Conservation (phyloP, 2,113 vertebrate genomes). For the Dendrocopos noguchii region DNA sequence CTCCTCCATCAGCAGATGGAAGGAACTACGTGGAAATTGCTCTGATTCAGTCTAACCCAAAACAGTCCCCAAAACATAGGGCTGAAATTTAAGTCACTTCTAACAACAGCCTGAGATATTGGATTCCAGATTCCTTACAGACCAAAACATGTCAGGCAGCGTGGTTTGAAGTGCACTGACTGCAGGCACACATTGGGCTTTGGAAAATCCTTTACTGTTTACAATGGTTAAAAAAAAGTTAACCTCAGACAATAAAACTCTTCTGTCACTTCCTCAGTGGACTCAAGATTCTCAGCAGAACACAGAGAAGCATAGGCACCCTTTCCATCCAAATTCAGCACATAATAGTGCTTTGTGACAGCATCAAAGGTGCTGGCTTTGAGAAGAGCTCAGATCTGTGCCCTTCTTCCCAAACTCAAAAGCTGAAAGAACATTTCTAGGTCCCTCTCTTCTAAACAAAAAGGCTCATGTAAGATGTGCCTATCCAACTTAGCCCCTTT, state of each 20-base stretch:
- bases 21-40: neutral
- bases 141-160: neutral
- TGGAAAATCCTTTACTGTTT: neutral
- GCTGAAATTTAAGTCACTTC: neutral
- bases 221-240: neutral
- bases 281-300: neutral
- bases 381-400: rapidly evolving
- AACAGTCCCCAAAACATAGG: neutral
- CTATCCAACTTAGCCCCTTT: neutral
- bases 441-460: neutral
- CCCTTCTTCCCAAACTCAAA: neutral
- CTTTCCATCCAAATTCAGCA: neutral
- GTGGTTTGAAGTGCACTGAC: neutral
- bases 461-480: rapidly evolving
- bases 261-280: rapidly evolving
- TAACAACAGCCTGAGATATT: neutral
- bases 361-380: neutral
- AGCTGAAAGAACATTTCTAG: neutral
- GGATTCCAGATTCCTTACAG: neutral
- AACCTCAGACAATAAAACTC: neutral
- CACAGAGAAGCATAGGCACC: rapidly evolving
- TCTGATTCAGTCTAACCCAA: neutral
- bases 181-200: rapidly evolving
- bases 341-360: neutral
- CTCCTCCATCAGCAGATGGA: neutral